A percentile compares a stretch with the other conserved stretches of the same genome.
Conservation (phyloP, 2,888 invertebrate species). For the Hedychridium roseum region DNA sequence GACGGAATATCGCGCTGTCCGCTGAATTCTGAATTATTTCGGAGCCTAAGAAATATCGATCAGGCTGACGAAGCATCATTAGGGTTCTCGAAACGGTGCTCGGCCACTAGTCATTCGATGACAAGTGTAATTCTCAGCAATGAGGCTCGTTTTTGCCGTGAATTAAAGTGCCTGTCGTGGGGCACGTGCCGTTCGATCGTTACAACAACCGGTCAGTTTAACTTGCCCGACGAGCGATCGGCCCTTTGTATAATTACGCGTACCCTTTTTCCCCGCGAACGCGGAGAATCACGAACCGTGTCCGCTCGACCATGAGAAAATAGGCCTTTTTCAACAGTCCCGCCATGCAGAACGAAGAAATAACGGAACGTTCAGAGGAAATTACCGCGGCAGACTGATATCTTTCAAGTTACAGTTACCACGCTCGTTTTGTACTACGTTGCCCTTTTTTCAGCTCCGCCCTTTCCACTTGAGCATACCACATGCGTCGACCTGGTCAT, state of each 20-base stretch:
- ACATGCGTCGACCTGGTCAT: too few relatives aligned
- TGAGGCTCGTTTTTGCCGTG: constrained; percentile 21
- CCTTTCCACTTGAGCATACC: too few relatives aligned
- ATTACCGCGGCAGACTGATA: constrained; percentile 30
- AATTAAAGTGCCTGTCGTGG: constrained; percentile 32
- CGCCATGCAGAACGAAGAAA: constrained; percentile 32
- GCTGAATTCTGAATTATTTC: too few relatives aligned
- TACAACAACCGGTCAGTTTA: constrained; percentile 22
- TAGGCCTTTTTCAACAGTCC: constrained; percentile 30
- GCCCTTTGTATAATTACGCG: constrained; percentile 21
- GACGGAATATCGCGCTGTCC: too few relatives aligned
- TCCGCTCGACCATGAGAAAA: constrained; percentile 32
- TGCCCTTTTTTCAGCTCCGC: too few relatives aligned
- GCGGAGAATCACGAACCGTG: neutral
- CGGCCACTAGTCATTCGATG: constrained; percentile 11
- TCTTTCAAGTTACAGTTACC: constrained; percentile 38
- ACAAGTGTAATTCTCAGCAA: constrained; percentile 34
- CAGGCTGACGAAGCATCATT: too few relatives aligned
- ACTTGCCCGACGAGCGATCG: constrained; percentile 10
- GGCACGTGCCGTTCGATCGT: constrained; percentile 33
- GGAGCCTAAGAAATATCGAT: too few relatives aligned
- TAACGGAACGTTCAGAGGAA: constrained; percentile 37
- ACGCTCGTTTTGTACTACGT: constrained; percentile 26
- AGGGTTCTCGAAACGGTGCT: too few relatives aligned
- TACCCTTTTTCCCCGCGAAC: too few relatives aligned